Evolutionary conservation across 2,888 invertebrate genomes (phyloP).

Genomic region (Athalia circularis): DNA sequence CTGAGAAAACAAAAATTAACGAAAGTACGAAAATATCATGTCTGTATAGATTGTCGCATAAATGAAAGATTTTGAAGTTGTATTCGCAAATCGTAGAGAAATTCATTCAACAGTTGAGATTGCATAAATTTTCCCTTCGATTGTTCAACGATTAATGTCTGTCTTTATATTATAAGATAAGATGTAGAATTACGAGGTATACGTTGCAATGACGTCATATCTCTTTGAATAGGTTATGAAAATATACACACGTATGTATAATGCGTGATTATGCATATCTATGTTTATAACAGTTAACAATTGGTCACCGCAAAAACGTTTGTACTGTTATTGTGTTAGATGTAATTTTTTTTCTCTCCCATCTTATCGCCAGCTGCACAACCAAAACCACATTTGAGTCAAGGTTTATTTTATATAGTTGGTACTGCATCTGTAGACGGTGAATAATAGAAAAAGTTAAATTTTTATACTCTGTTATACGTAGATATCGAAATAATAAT

Average conservation of each 20-base stretch:
- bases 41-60: too few species aligned
- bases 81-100: too few species aligned
- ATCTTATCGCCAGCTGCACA: conserved; percentile 27
- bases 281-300: not conserved
- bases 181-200: too few species aligned
- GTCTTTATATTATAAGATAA: not conserved
- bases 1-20: too few species aligned
- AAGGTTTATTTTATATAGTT: conserved; percentile 21
- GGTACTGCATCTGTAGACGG: not conserved
- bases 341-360: not conserved
- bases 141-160: not conserved
- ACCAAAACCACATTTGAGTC: conserved; percentile 30
- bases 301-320: conserved; percentile 3
- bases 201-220: not conserved
- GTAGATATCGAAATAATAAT: too few species aligned
- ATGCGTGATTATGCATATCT: not conserved
- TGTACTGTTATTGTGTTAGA: not conserved
- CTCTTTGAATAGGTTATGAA: not conserved
- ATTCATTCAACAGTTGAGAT: too few species aligned
- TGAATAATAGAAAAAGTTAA: too few species aligned
- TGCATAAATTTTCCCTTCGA: too few species aligned
- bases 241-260: not conserved
- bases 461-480: not conserved
- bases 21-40: too few species aligned
- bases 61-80: too few species aligned